phyloP scores from a whole-genome alignment of 2,113 vertebrate genomes.

The Loxodonta africana region DNA sequence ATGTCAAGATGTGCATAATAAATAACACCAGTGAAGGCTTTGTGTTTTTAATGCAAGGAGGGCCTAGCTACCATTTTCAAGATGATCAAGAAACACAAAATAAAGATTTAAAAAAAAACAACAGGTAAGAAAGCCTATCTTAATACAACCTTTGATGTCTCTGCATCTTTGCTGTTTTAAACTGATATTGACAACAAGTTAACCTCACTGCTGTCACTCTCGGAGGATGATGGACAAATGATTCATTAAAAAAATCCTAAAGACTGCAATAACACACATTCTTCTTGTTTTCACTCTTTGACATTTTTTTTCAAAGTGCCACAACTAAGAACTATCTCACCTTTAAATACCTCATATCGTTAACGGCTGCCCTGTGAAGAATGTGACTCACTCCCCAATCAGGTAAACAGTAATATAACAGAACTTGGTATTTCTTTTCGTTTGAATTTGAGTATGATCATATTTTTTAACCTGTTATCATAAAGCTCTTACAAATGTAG shows the following conservation, averaged over 20 bases:
- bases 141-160: background rate
- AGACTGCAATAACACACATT: conserved; percentile 61
- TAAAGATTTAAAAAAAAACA: background rate
- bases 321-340: conserved; percentile 47
- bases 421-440: background rate
- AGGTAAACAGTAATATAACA: background rate
- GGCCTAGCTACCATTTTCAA: background rate
- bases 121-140: background rate
- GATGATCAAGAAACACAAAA: background rate
- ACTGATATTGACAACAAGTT: background rate
- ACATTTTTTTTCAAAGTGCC: conserved; percentile 28
- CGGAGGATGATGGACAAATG: conserved; percentile 53
- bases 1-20: background rate
- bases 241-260: conserved; percentile 43
- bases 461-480: conserved; percentile 13
- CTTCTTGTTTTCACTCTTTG: conserved; percentile 22
- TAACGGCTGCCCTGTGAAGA: background rate
- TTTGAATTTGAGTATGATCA: background rate
- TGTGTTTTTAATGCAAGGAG: background rate
- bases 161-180: background rate
- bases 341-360: background rate
- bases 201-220: background rate
- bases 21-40: background rate
- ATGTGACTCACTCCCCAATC: background rate
- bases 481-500: background rate